phyloP scores from a whole-genome alignment of 92 coral and sea anemone genomes.

The Paramuricea clavata region DNA sequence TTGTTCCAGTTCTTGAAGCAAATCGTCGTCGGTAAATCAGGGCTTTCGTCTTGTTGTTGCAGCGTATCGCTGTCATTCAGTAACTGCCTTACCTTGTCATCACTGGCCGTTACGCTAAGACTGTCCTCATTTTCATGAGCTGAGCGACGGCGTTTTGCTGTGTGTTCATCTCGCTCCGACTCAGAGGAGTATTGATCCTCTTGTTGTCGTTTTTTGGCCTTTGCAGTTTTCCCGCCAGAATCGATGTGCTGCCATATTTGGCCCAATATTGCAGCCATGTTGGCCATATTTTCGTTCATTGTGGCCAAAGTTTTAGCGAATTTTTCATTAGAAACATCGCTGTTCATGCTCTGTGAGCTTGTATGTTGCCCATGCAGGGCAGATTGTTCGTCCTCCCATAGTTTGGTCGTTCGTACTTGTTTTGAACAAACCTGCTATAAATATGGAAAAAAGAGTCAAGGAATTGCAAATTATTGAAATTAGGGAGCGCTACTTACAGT shows the following conservation, averaged over 20 bases:
- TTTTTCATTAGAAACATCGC: background rate
- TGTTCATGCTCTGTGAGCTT: constrained; percentile 31
- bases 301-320: background rate
- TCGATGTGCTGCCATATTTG: constrained; percentile 19
- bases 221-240: background rate
- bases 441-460: background rate
- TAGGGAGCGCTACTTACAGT: background rate
- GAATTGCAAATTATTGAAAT: background rate
- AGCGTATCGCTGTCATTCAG: background rate
- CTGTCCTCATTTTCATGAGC: background rate
- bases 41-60: background rate
- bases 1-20: background rate
- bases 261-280: background rate
- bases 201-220: constrained; percentile 1
- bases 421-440: background rate
- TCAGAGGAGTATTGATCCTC: background rate
- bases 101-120: constrained; percentile 11
- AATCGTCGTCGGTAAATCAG: background rate
- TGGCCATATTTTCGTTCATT: background rate
- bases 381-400: constrained; percentile 1
- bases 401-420: background rate
- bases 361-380: constrained; percentile 24
- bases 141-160: constrained; percentile 18
- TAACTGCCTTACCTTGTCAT: background rate
- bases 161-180: background rate